phyloP scores from a whole-genome alignment of 92 coral and sea anemone genomes.

The Umimayanthus kanabou region DNA sequence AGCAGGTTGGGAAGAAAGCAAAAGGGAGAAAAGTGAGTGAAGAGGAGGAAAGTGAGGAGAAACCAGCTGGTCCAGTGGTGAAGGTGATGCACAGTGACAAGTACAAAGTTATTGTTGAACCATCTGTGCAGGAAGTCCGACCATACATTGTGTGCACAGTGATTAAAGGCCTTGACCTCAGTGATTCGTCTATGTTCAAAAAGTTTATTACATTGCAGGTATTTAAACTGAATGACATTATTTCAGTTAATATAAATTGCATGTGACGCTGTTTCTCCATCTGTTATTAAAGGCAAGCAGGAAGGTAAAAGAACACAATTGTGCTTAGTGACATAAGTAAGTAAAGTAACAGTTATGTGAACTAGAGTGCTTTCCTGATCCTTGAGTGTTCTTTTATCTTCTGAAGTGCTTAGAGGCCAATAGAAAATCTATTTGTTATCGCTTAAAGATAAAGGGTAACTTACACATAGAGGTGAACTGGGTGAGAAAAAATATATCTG shows the following conservation, averaged over 20 bases:
- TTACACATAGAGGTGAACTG: too few species aligned
- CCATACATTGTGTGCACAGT: conserved; percentile 92
- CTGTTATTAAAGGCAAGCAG: too few species aligned
- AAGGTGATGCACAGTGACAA: conserved; percentile 75
- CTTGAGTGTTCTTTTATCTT: too few species aligned
- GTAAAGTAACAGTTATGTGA: too few species aligned
- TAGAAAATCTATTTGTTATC: too few species aligned
- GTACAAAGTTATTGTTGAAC: conserved; percentile 63
- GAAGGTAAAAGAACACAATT: background rate
- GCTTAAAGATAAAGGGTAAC: too few species aligned
- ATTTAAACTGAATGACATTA: background rate
- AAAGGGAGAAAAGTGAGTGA: conserved; percentile 62
- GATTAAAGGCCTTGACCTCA: conserved; percentile 76
- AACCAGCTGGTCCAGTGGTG: conserved; percentile 55
- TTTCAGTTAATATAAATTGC: background rate
- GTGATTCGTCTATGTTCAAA: conserved; percentile 71
- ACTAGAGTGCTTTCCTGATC: too few species aligned
- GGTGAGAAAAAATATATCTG: too few species aligned
- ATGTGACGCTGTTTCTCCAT: too few species aligned
- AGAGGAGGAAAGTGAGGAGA: conserved; percentile 52
- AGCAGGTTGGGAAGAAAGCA: conserved; percentile 81
- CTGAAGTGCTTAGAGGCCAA: too few species aligned
- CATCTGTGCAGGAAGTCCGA: conserved; percentile 68
- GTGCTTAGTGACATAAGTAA: too few species aligned
- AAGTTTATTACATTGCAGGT: conserved; percentile 96